Base-by-base conservation (phyloP, 2,888 invertebrate species). In the Phanerotoma sp. region DNA sequence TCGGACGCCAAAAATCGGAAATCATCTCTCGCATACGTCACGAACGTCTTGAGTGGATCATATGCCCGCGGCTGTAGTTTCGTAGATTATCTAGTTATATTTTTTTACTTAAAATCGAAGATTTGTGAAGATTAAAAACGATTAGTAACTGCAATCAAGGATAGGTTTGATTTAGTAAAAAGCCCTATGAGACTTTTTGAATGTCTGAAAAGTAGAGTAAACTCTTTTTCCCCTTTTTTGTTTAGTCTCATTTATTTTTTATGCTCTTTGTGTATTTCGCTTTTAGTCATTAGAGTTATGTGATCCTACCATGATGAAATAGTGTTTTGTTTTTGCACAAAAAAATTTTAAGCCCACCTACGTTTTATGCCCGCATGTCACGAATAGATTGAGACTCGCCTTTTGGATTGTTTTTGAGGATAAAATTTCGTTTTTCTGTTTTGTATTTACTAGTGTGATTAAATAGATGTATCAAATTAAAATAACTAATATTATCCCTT, bases 221-320 rank as follows among this genome's bases (percentile, higher is more conserved):
- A n/a, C n/a, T n/a, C n/a, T n/a, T n/a, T n/a, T n/a, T n/a, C n/a
- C n/a, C n/a, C n/a, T n/a, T n/a, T n/a, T n/a, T 21, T 28, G 37
- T 40, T 44, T 42, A 41, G 20, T 45, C 13, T 38, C n/a, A 37
- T 15, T 4, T 16, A 15, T 13, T 18, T 42, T 25, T 44, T 28
- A 10, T 10, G 11, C 20, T 15, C 13, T 42, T 30, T 4, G 38
- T 15, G 4, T 25, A 16, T 13, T 21, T 32, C 22, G 13, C 16
- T 20, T 35, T 57, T 67, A 67, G 70, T 66, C n/a, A n/a, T n/a
- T n/a, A n/a, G 55, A 53, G 72, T 70, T 61, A 71, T 60, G 62
- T 67, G 71, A 72, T 66, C 68, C 70, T 67, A 71, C 72, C 71
- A 71, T 69, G 66, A 71, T 70, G 40, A 51, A 46, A 56, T 52